Conservation (phyloP, 2,797 vertebrate genomes). For the Pangasius larnaudii region DNA sequence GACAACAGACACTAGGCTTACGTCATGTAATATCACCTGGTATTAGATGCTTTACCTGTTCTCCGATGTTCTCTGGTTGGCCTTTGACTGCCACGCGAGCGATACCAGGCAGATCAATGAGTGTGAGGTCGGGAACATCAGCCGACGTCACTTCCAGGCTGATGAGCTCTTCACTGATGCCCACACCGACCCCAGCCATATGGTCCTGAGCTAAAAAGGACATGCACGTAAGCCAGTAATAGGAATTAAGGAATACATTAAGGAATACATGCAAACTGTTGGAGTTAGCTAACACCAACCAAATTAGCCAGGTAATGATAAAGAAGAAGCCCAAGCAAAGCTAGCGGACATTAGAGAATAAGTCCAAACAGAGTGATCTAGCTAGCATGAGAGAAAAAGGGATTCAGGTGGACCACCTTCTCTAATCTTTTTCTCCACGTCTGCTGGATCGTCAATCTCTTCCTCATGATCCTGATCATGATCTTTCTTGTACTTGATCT, state of each 20-base stretch:
- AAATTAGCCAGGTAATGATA: neutral
- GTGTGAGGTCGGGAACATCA: constrained; percentile 84
- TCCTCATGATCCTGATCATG: constrained; percentile 3
- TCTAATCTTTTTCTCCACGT: constrained; percentile 60
- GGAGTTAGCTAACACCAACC: neutral
- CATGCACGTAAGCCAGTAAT: neutral
- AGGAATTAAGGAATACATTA: too few relatives aligned
- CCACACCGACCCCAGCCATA: constrained; percentile 71
- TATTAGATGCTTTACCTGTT: constrained; percentile 70
- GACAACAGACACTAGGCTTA: too few relatives aligned
- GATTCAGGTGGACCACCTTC: constrained; percentile 51
- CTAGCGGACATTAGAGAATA: neutral
- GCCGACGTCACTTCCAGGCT: constrained; percentile 82
- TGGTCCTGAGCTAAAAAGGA: constrained; percentile 70
- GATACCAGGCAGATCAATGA: constrained; percentile 90
- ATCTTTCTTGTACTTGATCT: constrained; percentile 65
- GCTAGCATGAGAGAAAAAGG: neutral
- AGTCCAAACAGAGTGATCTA: too few relatives aligned
- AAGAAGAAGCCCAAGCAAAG: neutral
- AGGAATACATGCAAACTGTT: too few relatives aligned
- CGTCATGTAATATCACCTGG: too few relatives aligned
- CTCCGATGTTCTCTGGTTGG: constrained; percentile 83
- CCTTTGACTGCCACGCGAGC: constrained; percentile 81
- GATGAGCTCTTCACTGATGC: constrained; percentile 82
- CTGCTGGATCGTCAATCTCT: constrained; percentile 54